Evolutionary conservation across 1,140 invertebrate species (phyloP).

Genomic region (Belonocnema kinseyi): DNA sequence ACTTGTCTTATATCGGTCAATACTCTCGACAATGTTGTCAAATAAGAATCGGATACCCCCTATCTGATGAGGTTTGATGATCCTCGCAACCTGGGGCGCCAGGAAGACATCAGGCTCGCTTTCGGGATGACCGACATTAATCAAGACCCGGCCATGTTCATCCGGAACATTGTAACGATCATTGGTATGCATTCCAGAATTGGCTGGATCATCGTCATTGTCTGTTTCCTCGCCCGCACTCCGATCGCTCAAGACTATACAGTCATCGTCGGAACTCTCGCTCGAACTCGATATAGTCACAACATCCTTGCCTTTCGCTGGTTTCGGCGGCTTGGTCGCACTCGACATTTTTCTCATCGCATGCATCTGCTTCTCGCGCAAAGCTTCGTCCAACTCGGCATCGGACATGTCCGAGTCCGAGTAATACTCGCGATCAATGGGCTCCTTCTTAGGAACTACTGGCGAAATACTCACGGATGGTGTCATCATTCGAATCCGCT

Average conservation of each 20-base stretch:
- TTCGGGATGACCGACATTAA: constrained; percentile 97
- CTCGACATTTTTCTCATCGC: constrained; percentile 60
- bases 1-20: constrained; percentile 90
- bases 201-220: constrained; percentile 80
- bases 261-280: constrained; percentile 85
- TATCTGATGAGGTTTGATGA: constrained; percentile 98
- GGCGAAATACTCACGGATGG: constrained; percentile 75
- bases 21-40: constrained; percentile 96
- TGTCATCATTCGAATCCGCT: constrained; percentile 75
- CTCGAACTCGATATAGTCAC: constrained; percentile 82
- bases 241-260: constrained; percentile 86
- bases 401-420: constrained; percentile 72
- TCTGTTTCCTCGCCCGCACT: constrained; percentile 79
- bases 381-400: constrained; percentile 66
- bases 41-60: constrained; percentile 97
- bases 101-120: constrained; percentile 96
- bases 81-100: constrained; percentile 92
- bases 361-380: constrained; percentile 66
- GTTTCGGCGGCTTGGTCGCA: constrained; percentile 65
- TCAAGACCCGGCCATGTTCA: constrained; percentile 92
- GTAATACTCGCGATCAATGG: constrained; percentile 68
- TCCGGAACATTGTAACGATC: constrained; percentile 95
- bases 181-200: constrained; percentile 89
- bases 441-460: constrained; percentile 72
- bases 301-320: constrained; percentile 74